Percentiles rank a stretch among this genome's conserved stretches.
phyloP scores from a whole-genome alignment of 2,113 vertebrate species.

The Ia io region DNA sequence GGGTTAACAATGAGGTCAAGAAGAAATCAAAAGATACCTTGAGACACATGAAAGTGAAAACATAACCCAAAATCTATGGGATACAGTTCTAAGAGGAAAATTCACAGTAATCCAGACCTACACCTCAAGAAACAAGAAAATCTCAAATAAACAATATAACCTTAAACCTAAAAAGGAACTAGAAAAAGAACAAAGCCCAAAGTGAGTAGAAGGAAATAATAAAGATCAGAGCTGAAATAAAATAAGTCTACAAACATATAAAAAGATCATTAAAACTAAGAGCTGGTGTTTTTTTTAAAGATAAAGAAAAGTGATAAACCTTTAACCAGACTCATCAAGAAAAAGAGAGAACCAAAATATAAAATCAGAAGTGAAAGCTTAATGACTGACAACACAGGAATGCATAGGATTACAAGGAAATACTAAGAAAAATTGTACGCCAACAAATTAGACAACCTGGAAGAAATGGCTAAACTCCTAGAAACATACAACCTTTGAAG shows the following conservation, averaged over 20 bases:
- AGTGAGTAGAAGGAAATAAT: background rate
- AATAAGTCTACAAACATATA: background rate
- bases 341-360: background rate
- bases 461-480: background rate
- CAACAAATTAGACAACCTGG: background rate
- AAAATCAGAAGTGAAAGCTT: background rate
- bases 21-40: background rate
- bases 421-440: background rate
- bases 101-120: background rate
- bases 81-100: background rate
- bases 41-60: background rate
- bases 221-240: background rate
- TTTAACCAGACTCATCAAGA: background rate
- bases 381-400: background rate
- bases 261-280: background rate
- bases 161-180: background rate
- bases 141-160: background rate
- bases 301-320: background rate
- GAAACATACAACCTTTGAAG: background rate
- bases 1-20: background rate
- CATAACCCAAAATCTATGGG: background rate
- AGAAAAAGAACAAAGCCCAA: background rate
- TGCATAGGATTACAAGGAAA: background rate
- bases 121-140: background rate
- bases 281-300: background rate